Evolutionary conservation across 2,888 invertebrate genomes (phyloP), one percentile per base, ranked within the genome.

Genomic region (Nudaria mundana): DNA sequence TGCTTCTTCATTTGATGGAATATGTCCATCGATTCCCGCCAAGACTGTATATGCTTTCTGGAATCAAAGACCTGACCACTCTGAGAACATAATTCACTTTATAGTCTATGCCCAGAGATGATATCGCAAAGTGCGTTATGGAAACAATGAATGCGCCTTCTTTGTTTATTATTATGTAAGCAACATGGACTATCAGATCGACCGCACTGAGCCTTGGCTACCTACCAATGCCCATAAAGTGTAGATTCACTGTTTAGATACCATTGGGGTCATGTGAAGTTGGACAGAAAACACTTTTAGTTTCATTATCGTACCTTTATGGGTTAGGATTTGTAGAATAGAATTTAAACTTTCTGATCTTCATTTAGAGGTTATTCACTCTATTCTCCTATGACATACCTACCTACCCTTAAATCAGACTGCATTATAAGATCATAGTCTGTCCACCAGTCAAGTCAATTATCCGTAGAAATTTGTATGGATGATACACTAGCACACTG

Each of bases 81-180:
- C 50, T 40, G 25, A 2, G 30, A 12, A 28, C 5, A 11, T 8
- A 8, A 5, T 25, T 12, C 18, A 16, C 18, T 58, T 36, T 40
- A 34, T 52, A 47, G 16, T 56, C 60, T 59, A 26, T 50, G 56
- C 7, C 3, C 26, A 29, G 15, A 44, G 54, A 56, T 56, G 24
- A 10, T 42, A 60, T 60, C 57, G 41, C 15, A 7, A 15, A 44
- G 47, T 49, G 38, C 40, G 41, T 14, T 52, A 58, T 48, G 52
- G 24, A 44, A 51, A 58, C 57, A 58, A 60, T 51, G 47, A 45
- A 7, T 37, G 34, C 38, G 30, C 20, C 37, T 47, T 36, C 60
- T 53, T 53, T 50, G 56, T 59, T 37, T 33, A 34, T 22, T 10
- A 34, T 57, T 58, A 59, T 52, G 43, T 59, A 52, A 58, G 33